phyloP scores from a whole-genome alignment of 2,113 vertebrate species.

The Crotalus viridis region DNA sequence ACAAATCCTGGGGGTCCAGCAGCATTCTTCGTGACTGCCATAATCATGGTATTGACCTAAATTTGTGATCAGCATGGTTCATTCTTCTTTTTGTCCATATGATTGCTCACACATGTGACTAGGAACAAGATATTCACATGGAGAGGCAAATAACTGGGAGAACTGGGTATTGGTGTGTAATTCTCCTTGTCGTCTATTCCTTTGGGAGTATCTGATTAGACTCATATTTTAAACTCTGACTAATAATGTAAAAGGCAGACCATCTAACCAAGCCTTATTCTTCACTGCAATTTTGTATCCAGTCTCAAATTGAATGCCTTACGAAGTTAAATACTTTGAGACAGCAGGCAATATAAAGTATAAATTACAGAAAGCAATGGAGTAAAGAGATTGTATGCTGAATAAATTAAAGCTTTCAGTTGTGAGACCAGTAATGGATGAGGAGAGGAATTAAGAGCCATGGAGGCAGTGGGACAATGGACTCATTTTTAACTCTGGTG shows the following conservation, averaged over 20 bases:
- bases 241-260: constrained; percentile 30
- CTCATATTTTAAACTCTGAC: constrained; percentile 29
- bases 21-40: neutral
- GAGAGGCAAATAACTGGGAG: constrained; percentile 12
- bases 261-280: constrained; percentile 23
- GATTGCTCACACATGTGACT: neutral
- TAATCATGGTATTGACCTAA: neutral
- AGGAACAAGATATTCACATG: neutral
- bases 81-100: neutral
- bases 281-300: constrained; percentile 18
- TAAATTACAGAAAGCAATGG: constrained; percentile 38
- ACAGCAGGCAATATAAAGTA: constrained; percentile 35
- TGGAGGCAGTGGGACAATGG: constrained; percentile 5
- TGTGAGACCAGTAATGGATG: constrained; percentile 12
- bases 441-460: constrained; percentile 15
- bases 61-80: neutral
- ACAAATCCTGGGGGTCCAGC: neutral
- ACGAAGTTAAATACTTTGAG: constrained; percentile 29
- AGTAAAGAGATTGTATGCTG: constrained; percentile 35
- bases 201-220: constrained; percentile 19
- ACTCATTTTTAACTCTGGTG: neutral
- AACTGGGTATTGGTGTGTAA: constrained; percentile 3
- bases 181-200: constrained; percentile 16
- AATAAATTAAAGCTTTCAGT: constrained; percentile 36
- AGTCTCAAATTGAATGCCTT: constrained; percentile 21